Conservation (phyloP, 2,888 invertebrate genomes). For the Synergus laeviventris region DNA sequence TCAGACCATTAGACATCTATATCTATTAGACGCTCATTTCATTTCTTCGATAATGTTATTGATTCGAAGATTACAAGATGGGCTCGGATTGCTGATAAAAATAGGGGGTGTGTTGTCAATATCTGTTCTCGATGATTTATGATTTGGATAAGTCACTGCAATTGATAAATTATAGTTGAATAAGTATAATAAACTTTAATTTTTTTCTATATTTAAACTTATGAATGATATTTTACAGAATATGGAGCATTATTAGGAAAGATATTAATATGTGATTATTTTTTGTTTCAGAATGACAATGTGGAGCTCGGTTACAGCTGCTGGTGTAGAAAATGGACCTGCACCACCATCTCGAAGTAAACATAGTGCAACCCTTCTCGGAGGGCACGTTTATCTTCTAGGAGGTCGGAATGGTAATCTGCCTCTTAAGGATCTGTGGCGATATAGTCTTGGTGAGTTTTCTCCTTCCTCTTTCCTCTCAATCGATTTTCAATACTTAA, state of each 20-base stretch:
- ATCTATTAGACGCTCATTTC: slow-evolving; percentile 52
- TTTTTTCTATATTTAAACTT: not conserved
- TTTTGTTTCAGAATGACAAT: slow-evolving; percentile 71
- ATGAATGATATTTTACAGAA: not conserved
- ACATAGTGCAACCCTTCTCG: slow-evolving; percentile 88
- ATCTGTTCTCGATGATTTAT: not conserved
- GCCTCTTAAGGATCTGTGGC: slow-evolving; percentile 91
- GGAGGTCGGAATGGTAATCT: slow-evolving; percentile 90
- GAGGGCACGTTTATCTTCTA: slow-evolving; percentile 87
- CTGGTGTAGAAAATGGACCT: slow-evolving; percentile 75
- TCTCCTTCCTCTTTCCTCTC: not conserved
- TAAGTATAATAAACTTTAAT: not conserved
- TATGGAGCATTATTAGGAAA: not conserved
- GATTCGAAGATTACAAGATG: not conserved
- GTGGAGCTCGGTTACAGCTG: slow-evolving; percentile 81
- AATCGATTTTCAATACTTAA: slow-evolving; percentile 24
- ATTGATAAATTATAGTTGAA: too few relatives aligned
- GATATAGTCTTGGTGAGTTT: slow-evolving; percentile 84
- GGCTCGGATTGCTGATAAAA: not conserved
- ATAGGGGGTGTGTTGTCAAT: not conserved
- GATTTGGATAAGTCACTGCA: not conserved
- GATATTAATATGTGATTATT: not conserved
- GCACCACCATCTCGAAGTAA: slow-evolving; percentile 86
- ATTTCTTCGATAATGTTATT: slow-evolving; percentile 35
- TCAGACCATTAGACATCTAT: slow-evolving; percentile 46